Conservation (phyloP, 2,888 invertebrate genomes). For the Bembecia ichneumoniformis region DNA sequence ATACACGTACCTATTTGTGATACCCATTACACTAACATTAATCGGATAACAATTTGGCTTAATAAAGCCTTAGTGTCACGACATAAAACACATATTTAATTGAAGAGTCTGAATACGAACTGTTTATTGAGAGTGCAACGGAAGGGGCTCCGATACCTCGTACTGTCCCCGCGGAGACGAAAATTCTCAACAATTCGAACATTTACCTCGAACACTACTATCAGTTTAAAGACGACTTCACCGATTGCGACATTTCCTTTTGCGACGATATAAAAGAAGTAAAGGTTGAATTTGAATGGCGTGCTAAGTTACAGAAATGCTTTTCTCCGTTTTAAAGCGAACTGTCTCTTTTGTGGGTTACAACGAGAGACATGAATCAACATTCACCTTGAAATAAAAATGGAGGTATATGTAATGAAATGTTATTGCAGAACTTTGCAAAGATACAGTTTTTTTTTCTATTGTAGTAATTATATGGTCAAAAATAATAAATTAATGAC, state of each 20-base stretch:
- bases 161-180: constrained; percentile 21
- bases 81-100: too few relatives aligned
- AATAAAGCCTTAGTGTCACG: too few relatives aligned
- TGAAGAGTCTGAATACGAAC: background rate
- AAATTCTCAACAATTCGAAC: constrained; percentile 14
- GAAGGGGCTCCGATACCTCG: constrained; percentile 40
- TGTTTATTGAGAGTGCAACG: constrained; percentile 27
- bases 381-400: too few relatives aligned
- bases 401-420: too few relatives aligned
- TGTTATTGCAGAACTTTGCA: too few relatives aligned
- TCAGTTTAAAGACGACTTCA: constrained; percentile 53
- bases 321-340: constrained; percentile 9
- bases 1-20: too few relatives aligned
- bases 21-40: too few relatives aligned
- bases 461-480: too few relatives aligned
- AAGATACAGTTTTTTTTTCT: too few relatives aligned
- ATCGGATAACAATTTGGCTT: too few relatives aligned
- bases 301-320: constrained; percentile 11
- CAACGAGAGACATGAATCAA: background rate
- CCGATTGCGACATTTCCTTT: constrained; percentile 45
- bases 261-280: constrained; percentile 39
- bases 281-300: constrained; percentile 38
- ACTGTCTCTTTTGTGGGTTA: background rate
- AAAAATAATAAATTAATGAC: too few relatives aligned
- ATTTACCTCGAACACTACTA: constrained; percentile 29